These are phyloP conservation scores for Drosophila auraria DNA, from an alignment of 1,140 invertebrate species.

Conservation along the genomic window DNA sequence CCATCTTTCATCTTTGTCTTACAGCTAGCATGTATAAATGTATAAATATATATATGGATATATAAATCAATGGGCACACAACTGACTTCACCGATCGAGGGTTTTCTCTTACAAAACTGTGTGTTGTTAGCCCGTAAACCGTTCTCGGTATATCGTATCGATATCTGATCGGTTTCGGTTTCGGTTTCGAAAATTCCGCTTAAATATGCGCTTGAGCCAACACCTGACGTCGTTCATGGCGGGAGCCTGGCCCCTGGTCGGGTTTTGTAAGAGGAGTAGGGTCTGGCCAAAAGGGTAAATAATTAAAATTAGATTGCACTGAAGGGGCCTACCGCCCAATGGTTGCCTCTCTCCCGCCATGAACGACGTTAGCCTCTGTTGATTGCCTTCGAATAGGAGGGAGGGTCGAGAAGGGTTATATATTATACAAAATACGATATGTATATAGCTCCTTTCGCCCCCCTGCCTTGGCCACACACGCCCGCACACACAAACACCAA, in stretches of 20 bases:
- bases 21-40: constrained; percentile 41
- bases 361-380: constrained; percentile 79
- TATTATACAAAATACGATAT: not conserved
- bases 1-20: constrained; percentile 53
- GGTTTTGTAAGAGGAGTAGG: constrained; percentile 33
- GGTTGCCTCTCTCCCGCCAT: constrained; percentile 38
- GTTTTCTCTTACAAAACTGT: constrained; percentile 37
- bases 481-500: constrained; percentile 31
- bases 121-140: constrained; percentile 31
- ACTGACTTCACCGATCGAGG: constrained; percentile 21
- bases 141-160: constrained; percentile 34
- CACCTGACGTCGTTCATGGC: constrained; percentile 77
- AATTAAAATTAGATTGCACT: constrained; percentile 54
- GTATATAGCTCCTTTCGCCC: constrained; percentile 14
- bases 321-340: constrained; percentile 8
- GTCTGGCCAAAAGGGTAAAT: constrained; percentile 25
- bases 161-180: constrained; percentile 18
- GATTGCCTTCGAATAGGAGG: constrained; percentile 51
- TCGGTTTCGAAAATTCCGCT: constrained; percentile 24
- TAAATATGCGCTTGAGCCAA: constrained; percentile 71
- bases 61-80: constrained; percentile 30
- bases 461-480: constrained; percentile 18
- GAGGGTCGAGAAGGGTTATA: not conserved
- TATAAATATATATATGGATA: constrained; percentile 25
- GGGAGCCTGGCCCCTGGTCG: constrained; percentile 33